phyloP scores from a whole-genome alignment of 2,888 invertebrate genomes.

The Dinocampus coccinellae region DNA sequence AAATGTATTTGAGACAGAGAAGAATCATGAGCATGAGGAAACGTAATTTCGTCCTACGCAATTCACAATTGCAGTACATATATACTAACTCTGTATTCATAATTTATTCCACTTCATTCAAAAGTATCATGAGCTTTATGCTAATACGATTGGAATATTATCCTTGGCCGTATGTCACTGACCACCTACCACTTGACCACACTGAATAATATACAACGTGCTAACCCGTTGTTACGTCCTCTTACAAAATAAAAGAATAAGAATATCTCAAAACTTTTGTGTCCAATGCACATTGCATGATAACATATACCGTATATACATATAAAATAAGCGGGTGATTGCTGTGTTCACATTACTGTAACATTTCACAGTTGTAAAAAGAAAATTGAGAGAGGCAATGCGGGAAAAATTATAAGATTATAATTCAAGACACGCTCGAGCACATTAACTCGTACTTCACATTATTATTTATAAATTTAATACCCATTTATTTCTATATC shows the following conservation, averaged over 20 bases:
- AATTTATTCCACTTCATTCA: conserved; percentile 56
- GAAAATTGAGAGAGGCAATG: conserved; percentile 35
- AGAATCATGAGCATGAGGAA: conserved; percentile 35
- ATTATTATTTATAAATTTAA: conserved; percentile 56
- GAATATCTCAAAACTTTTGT: conserved; percentile 1
- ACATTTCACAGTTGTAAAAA: conserved; percentile 31
- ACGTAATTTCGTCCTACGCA: conserved; percentile 56
- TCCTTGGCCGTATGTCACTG: conserved; percentile 61
- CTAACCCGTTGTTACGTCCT: conserved; percentile 52
- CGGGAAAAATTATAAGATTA: conserved; percentile 51
- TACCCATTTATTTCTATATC: conserved; percentile 41
- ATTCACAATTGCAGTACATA: conserved; percentile 17
- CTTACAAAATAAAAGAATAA: neutral
- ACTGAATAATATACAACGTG: conserved; percentile 50
- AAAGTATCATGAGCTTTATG: conserved; percentile 59
- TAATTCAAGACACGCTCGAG: conserved; percentile 54
- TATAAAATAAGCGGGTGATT: conserved; percentile 15
- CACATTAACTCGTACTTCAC: conserved; percentile 56
- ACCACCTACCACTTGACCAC: conserved; percentile 64
- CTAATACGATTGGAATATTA: conserved; percentile 60
- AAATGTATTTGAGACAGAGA: neutral
- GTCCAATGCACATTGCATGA: conserved; percentile 22
- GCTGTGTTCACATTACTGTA: conserved; percentile 1
- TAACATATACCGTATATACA: neutral
- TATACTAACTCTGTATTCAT: conserved; percentile 47